Conservation (phyloP, 2,888 invertebrate species). For the Pristionchus arcanus region DNA sequence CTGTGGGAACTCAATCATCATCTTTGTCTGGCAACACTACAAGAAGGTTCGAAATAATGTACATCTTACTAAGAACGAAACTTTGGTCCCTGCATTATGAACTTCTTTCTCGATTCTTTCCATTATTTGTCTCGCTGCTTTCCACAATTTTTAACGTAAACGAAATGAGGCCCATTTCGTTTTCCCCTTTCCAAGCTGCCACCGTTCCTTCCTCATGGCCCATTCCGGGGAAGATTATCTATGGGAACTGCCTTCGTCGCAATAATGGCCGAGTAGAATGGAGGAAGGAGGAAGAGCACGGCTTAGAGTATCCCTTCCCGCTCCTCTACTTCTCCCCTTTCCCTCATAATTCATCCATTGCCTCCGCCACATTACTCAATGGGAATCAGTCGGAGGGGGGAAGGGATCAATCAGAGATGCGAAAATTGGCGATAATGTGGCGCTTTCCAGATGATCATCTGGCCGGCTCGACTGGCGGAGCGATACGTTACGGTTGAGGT, state of each 20-base stretch:
- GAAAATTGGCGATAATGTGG: not conserved
- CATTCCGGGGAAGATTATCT: not conserved
- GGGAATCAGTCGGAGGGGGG: slow-evolving; percentile 13
- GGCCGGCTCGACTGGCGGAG: slow-evolving; percentile 77
- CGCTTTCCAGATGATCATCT: slow-evolving; percentile 74
- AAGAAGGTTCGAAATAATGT: slow-evolving; percentile 77
- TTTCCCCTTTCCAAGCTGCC: not conserved
- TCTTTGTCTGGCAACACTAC: slow-evolving; percentile 79
- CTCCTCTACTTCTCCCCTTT: not conserved
- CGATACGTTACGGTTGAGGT: slow-evolving; percentile 72
- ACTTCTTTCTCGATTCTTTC: not conserved
- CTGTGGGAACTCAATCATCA: slow-evolving; percentile 78
- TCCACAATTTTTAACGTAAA: not conserved
- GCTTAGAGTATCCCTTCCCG: not conserved
- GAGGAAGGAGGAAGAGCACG: not conserved
- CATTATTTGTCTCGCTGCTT: not conserved
- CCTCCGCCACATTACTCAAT: not conserved
- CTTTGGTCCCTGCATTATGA: not conserved
- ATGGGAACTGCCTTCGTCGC: not conserved
- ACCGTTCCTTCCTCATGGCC: not conserved
- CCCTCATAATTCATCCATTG: slow-evolving; percentile 18
- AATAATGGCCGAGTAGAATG: not conserved
- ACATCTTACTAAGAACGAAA: no score
- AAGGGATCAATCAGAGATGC: not conserved
- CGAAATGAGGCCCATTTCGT: not conserved